Evolutionary conservation across 2,888 invertebrate species (phyloP).

Genomic region (Lissonota sp.): DNA sequence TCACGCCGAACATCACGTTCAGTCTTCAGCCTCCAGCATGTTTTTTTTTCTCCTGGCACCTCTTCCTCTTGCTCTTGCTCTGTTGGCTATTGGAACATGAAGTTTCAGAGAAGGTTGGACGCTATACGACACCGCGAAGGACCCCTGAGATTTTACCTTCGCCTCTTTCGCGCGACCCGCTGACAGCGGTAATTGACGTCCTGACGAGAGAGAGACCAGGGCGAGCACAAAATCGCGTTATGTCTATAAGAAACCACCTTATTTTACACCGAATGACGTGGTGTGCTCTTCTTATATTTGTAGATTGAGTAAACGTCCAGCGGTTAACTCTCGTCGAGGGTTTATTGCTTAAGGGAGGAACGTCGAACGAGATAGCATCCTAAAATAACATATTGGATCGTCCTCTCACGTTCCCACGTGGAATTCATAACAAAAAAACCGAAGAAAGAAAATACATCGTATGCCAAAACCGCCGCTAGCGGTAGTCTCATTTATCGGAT

Average conservation of each 20-base stretch:
- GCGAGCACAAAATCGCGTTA: constrained; percentile 17
- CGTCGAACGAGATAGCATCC: constrained; percentile 33
- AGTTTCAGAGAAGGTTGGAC: constrained; percentile 35
- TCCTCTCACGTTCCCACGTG: constrained; percentile 4
- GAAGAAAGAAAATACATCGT: constrained; percentile 8
- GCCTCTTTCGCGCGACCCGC: constrained; percentile 45
- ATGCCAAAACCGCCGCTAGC: constrained; percentile 20
- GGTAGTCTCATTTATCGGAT: constrained; percentile 47
- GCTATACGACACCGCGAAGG: constrained; percentile 30
- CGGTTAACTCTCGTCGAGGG: constrained; percentile 57
- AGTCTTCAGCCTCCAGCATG: constrained; percentile 11
- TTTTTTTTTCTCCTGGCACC: constrained; percentile 13
- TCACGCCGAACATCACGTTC: constrained; percentile 60
- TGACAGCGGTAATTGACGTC: constrained; percentile 70
- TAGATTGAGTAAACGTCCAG: constrained; percentile 60
- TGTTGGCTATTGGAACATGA: constrained; percentile 38
- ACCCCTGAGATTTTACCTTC: constrained; percentile 64
- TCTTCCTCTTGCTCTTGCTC: neutral
- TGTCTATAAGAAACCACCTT: constrained; percentile 28
- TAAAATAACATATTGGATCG: constrained; percentile 59
- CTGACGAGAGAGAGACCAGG: constrained; percentile 51
- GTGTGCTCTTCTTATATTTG: constrained; percentile 57
- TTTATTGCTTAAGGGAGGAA: constrained; percentile 9
- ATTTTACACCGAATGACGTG: constrained; percentile 42
- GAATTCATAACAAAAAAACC: constrained; percentile 28